Evolutionary conservation across 35 echinoderm and acorn worm species (phyloP), one percentile per base, ranked within the genome.

Genomic region (Ophioderma brevispina): DNA sequence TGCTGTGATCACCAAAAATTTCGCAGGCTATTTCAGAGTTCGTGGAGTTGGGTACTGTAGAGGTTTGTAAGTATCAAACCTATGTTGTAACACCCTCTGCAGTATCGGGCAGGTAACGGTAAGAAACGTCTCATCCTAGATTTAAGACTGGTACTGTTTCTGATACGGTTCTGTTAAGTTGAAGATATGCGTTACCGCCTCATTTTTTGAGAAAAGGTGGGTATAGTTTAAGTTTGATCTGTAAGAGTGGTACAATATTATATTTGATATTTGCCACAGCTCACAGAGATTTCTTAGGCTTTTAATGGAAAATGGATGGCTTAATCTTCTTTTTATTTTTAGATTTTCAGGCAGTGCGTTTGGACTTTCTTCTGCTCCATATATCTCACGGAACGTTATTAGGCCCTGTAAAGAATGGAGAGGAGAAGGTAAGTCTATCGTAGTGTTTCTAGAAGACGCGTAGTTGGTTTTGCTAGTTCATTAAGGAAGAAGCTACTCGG

Each of bases 361-460:
- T 87, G 59, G 56, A 1, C 70, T 87, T 38, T 76, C 85, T 4
- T 77, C 85, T 2, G 86, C 86, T 77, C 86, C 70, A 1, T 36
- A 40, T n/a, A 78, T 41, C 0, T 88, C 79, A 39, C 78, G 50
- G 0, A 88, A 88, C 78, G 33, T 88, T 33, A 39, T 76, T 14
- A 38, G 70, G 17, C 59, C 86, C 17, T 36, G 36, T 32, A 70
- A 77, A 79, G 40, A 88, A 36, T 78, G 86, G 76, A 79, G 86
- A 41, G 76, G 33, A 39, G 76, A 79, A 38, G 84, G 52, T 25
- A 70, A 30, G 15, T 30, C n/a, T 25, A 70, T 70, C 10, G 84
- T 86, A n/a, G 86, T 88, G 11, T 78, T 76, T 40, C 33, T 88
- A 77, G 86, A 88, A 17, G 86, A 78, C 46, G 39, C n/a, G 81